Conservation (phyloP, 2,797 vertebrate species). For the Spheniscus humboldti region DNA sequence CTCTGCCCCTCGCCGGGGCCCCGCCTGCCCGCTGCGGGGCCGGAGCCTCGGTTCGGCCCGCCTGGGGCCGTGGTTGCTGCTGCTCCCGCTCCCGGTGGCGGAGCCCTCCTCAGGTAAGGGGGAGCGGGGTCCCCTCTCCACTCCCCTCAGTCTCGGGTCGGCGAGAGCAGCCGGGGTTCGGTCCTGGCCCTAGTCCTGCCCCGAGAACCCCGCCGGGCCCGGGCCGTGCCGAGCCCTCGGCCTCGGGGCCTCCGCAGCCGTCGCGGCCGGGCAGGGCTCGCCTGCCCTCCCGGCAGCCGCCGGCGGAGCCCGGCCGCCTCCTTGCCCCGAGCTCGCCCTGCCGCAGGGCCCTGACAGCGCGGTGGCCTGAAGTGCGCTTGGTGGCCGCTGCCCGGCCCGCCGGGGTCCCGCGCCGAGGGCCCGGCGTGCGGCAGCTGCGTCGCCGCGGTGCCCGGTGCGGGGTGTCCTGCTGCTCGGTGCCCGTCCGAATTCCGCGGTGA, state of each 20-base stretch:
- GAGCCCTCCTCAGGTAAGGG: not conserved
- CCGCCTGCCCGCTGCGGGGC: not conserved
- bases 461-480: not conserved
- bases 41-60: not conserved
- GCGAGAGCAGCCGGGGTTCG: not conserved
- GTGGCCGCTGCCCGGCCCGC: not conserved
- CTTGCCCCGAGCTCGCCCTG: not conserved
- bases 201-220: not conserved
- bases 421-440: not conserved
- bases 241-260: not conserved
- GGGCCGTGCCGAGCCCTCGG: not conserved
- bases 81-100: not conserved
- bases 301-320: not conserved
- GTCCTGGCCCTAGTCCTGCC: not conserved
- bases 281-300: too few species aligned
- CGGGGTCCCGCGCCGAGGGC: not conserved
- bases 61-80: not conserved
- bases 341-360: not conserved
- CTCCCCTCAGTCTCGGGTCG: accelerated
- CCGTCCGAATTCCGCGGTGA: not conserved
- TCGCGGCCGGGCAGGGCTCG: too few species aligned
- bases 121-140: accelerated
- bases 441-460: not conserved
- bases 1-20: accelerated
- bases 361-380: not conserved